Evolutionary conservation across 1,140 invertebrate species (phyloP).

Genomic region (Tetramorium parvispinum): DNA sequence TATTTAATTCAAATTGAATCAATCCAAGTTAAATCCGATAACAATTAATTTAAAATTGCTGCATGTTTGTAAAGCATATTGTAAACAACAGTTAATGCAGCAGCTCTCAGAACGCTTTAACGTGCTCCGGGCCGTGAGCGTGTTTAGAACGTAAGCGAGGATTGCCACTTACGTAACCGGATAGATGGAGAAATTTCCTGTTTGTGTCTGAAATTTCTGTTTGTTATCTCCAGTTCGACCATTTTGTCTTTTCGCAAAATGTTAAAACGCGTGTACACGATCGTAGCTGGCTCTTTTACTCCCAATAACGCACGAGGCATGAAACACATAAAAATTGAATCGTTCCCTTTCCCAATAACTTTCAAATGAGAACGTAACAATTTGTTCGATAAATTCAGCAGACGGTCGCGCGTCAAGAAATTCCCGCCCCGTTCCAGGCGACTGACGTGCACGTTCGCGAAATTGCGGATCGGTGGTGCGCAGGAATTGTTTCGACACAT

Average conservation of each 20-base stretch:
- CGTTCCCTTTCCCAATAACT: neutral
- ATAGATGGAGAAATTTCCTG: conserved; percentile 3
- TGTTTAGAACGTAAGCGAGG: neutral
- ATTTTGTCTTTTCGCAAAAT: conserved; percentile 1
- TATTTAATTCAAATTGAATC: neutral
- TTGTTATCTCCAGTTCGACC: neutral
- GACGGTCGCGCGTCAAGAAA: conserved; percentile 2
- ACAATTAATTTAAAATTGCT: neutral
- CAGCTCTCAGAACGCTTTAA: conserved; percentile 13
- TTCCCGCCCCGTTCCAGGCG: neutral
- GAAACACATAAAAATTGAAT: no score
- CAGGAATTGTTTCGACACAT: conserved; percentile 48
- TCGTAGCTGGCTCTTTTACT: neutral
- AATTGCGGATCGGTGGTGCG: conserved; percentile 42
- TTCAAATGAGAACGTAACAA: neutral
- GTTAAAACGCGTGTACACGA: neutral
- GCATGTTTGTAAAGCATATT: conserved; percentile 26
- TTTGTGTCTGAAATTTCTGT: no score
- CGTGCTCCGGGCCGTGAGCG: neutral
- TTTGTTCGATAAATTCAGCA: neutral
- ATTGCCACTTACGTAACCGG: neutral
- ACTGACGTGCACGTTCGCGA: conserved; percentile 8
- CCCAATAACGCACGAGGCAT: no score
- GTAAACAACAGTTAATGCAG: conserved; percentile 17
- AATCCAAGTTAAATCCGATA: neutral